Base-by-base conservation (phyloP, 2,113 vertebrate genomes). In the Triplophysa rosa region DNA sequence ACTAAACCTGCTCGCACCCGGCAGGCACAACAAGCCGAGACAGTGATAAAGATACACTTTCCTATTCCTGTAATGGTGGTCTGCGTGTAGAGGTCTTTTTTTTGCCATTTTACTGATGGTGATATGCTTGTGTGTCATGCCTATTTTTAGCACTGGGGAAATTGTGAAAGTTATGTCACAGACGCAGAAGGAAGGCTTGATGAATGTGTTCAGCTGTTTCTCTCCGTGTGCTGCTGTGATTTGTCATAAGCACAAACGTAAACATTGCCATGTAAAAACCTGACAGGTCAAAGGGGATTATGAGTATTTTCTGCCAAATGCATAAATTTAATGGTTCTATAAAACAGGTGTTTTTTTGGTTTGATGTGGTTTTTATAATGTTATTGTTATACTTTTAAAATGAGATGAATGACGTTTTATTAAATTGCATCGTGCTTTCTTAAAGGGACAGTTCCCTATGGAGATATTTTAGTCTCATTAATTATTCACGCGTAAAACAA, bases 11-110 rank as follows among this genome's bases (percentile, higher is more conserved):
- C 56, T 71, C 33, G n/a, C 65, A 21, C 9, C 67, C 56, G 29
- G 49, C 23, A 29, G 62, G 17, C 54, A 74, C 80, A 80, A 81
- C 40, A 68, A 42, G 78, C 52, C 23, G 73, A 37, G 52, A 49
- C 47, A 77, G 81, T 26, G 58, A 78, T 80, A 78, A 78, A 78
- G 63, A 78, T 24, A n/a, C 42, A 23, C 8, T 80, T 63, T 78
- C 42, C 70, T 29, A 40, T 70, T 49, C 17, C 16, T 69, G 64
- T 78, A 67, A 72, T 42, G 40, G 54, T 42, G 56, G 56, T 29
- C 64, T 59, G 65, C 45, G 37, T 58, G 24, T 67, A 33, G 40
- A 77, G 62, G 67, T 63, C 74, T 73, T 47, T 21, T 21, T 33
- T 1, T 52, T 19, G 59, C 49, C 21, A 72, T 72, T 78, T 67